These are phyloP conservation scores for Mongoloraphidia duomilia DNA, from an alignment of 2,888 invertebrate genomes.

Conservation along the genomic window DNA sequence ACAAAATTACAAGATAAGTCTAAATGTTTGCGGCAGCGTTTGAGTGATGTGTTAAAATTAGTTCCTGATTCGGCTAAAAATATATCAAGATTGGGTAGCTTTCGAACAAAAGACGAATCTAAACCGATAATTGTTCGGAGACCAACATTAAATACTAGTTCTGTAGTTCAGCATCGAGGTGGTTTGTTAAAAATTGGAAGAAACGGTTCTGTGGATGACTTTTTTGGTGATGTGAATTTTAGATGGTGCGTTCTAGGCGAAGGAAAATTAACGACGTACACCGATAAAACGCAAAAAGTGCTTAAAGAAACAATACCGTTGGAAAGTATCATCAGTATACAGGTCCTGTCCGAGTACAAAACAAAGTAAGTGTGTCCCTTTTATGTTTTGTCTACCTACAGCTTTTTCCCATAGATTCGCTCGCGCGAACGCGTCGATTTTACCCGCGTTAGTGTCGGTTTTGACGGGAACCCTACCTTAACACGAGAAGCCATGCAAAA, in stretches of 20 bases:
- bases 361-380: constrained; percentile 26
- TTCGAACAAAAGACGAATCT: constrained; percentile 14
- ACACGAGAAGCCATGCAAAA: no score
- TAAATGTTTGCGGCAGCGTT: constrained; percentile 16
- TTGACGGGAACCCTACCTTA: no score
- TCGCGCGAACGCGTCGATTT: no score
- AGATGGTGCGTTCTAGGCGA: constrained; percentile 58
- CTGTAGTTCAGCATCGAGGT: constrained; percentile 42
- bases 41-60: constrained; percentile 33
- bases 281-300: constrained; percentile 53
- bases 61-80: constrained; percentile 33
- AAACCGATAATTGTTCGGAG: constrained; percentile 29
- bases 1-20: constrained; percentile 1
- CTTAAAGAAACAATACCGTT: constrained; percentile 56
- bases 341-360: constrained; percentile 42
- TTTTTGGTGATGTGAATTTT: constrained; percentile 62
- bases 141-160: constrained; percentile 33
- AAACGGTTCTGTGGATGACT: constrained; percentile 50
- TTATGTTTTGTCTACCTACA: constrained; percentile 2
- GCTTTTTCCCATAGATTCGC: constrained; percentile 1
- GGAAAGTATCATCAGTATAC: constrained; percentile 48
- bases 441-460: no score
- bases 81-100: constrained; percentile 21
- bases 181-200: constrained; percentile 41
- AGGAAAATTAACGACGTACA: constrained; percentile 55